Conservation (phyloP, 2,797 vertebrate genomes). For the Glyptemys insculpta region DNA sequence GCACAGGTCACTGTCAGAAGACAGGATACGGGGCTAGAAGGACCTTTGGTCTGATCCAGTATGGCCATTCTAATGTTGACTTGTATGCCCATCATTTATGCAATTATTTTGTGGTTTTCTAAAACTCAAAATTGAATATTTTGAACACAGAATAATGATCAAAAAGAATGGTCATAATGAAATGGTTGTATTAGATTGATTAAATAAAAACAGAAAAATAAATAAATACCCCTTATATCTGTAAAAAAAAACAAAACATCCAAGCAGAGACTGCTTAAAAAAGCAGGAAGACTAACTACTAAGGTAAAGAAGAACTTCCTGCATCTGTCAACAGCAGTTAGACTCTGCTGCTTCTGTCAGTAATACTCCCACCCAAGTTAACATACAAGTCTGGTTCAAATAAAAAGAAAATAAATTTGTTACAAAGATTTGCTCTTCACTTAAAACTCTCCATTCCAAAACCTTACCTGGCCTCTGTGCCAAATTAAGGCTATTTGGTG, state of each 20-base stretch:
- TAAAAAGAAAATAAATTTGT: background rate
- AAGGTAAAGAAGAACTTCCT: constrained; percentile 40
- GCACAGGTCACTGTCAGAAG: too few species aligned
- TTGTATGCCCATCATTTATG: background rate
- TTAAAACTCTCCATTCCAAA: background rate
- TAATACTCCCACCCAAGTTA: background rate
- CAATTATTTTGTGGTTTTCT: background rate
- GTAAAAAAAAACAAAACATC: background rate
- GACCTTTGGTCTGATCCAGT: too few species aligned
- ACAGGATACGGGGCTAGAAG: too few species aligned
- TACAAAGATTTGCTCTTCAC: too few species aligned
- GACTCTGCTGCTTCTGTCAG: background rate
- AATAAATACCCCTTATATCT: background rate
- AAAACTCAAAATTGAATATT: background rate
- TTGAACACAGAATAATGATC: background rate
- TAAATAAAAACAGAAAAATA: background rate
- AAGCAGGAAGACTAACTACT: background rate
- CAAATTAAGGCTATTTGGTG: too few species aligned
- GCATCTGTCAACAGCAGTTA: background rate
- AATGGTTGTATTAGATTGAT: background rate
- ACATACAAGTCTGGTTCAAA: background rate
- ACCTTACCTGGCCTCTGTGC: too few species aligned
- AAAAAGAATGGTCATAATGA: background rate
- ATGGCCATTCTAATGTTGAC: too few species aligned
- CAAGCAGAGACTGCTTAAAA: background rate